Conservation (phyloP, 2,113 vertebrate species). For the Laticauda laticaudata region DNA sequence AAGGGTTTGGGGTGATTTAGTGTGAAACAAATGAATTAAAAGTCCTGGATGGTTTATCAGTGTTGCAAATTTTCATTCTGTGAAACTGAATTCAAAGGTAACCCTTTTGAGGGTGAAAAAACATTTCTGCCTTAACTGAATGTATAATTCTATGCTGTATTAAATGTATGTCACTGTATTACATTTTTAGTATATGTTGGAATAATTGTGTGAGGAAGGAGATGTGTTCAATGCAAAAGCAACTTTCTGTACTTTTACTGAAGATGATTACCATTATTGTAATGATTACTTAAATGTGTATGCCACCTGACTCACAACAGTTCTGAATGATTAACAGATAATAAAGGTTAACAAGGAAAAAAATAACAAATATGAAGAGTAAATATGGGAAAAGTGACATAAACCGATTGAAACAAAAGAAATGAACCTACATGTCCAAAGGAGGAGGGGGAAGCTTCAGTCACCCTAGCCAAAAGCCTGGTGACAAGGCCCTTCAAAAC, state of each 20-base stretch:
- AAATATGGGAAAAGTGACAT: not conserved
- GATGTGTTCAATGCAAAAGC: not conserved
- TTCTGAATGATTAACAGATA: not conserved
- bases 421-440: not conserved
- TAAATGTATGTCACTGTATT: not conserved
- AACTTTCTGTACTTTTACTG: conserved; percentile 41
- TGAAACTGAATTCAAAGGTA: not conserved
- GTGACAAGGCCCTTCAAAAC: not conserved
- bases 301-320: not conserved
- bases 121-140: not conserved
- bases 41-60: not conserved
- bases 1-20: not conserved
- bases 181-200: not conserved
- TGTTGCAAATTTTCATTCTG: not conserved
- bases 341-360: not conserved
- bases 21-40: not conserved
- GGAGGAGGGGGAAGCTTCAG: not conserved
- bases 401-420: not conserved
- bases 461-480: not conserved
- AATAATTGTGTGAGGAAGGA: not conserved
- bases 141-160: not conserved
- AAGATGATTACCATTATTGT: not conserved
- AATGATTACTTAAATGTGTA: not conserved
- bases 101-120: not conserved
- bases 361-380: not conserved